Evolutionary conservation across 2,888 invertebrate genomes (phyloP).

Genomic region (Agriotes lineatus): DNA sequence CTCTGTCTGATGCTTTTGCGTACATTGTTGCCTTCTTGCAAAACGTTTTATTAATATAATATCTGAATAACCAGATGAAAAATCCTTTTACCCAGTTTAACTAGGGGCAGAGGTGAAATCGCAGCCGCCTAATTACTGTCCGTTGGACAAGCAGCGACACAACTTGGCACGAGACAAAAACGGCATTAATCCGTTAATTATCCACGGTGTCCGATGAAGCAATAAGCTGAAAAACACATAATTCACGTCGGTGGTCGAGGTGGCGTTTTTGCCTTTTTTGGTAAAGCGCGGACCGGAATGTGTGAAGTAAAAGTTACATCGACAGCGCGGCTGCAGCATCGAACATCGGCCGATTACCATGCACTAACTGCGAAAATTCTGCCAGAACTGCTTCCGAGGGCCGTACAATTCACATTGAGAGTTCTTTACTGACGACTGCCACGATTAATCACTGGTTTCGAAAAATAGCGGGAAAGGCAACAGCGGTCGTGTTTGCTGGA

Average conservation of each 20-base stretch:
- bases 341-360: conserved; percentile 21
- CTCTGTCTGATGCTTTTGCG: no score
- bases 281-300: conserved; percentile 31
- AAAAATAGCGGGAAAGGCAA: background rate
- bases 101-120: no score
- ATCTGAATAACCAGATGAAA: no score
- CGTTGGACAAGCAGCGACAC: background rate
- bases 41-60: no score
- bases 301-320: conserved; percentile 35
- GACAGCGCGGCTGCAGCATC: conserved; percentile 12
- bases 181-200: conserved; percentile 18
- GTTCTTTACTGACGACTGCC: background rate
- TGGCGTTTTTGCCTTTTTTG: conserved; percentile 34
- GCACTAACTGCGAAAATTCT: conserved; percentile 9
- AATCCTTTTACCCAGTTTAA: no score
- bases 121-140: no score
- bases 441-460: background rate
- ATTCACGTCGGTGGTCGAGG: conserved; percentile 21
- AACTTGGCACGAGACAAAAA: conserved; percentile 1
- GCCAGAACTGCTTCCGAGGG: conserved; percentile 8
- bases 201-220: conserved; percentile 25
- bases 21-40: no score
- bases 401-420: background rate
- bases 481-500: background rate
- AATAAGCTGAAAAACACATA: conserved; percentile 39